Conservation (phyloP, 2,797 vertebrate species). For the Aeoliscus strigatus region DNA sequence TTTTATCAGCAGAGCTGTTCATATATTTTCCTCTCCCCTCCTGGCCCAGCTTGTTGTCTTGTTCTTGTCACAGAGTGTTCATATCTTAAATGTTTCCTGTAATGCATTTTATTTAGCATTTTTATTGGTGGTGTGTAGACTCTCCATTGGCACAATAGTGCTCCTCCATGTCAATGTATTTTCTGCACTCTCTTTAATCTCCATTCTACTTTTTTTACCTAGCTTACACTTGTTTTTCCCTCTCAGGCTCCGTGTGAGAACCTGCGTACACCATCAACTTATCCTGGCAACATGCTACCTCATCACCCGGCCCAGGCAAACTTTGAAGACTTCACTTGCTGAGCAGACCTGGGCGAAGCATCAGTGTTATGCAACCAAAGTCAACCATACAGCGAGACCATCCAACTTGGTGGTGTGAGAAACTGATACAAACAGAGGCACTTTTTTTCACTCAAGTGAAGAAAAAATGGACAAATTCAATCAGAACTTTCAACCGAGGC, state of each 20-base stretch:
- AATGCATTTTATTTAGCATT: neutral
- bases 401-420: slow-evolving; percentile 38
- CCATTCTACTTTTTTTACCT: slow-evolving; percentile 4
- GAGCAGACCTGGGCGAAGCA: slow-evolving; percentile 53
- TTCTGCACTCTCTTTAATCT: slow-evolving; percentile 2
- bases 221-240: slow-evolving; percentile 11
- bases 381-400: slow-evolving; percentile 61
- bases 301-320: slow-evolving; percentile 95
- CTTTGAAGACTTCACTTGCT: slow-evolving; percentile 99
- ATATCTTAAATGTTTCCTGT: slow-evolving; percentile 8
- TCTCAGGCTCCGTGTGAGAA: slow-evolving; percentile 92
- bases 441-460: slow-evolving; percentile 46
- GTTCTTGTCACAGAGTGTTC: slow-evolving; percentile 3
- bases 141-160: too few species aligned
- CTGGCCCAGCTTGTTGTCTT: too few species aligned
- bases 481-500: slow-evolving; percentile 31
- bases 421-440: slow-evolving; percentile 39
- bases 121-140: too few species aligned
- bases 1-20: too few species aligned
- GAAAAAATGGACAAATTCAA: slow-evolving; percentile 31
- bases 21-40: too few species aligned
- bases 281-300: slow-evolving; percentile 99
- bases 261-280: slow-evolving; percentile 88
- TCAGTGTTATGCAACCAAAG: slow-evolving; percentile 74
- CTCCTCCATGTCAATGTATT: too few species aligned